Evolutionary conservation across 2,888 invertebrate species (phyloP), one percentile per base, ranked within the genome.

Genomic region (Melanophora roralis): DNA sequence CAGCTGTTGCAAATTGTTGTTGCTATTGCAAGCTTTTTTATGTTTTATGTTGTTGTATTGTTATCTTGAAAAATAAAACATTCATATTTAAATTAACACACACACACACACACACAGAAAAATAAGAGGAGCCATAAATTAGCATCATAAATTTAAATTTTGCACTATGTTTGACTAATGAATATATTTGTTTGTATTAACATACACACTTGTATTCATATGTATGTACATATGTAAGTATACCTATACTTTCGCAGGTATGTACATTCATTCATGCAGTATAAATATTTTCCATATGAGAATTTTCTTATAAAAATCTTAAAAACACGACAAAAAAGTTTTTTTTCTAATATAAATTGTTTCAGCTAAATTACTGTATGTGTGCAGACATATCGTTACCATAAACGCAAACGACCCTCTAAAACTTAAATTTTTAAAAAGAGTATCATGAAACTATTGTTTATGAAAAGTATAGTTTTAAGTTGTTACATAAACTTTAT

Each of bases 121-220:
- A 43, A 86, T 85, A 86, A 85, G 84, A 83, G 84, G 76, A 84
- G 83, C 84, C 80, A 87, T 87, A 86, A 87, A 87, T 86, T 86
- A 86, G 83, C 84, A 83, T 84, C 85, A 86, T 87, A 86, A 87
- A 87, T 87, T 86, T 83, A 79, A 84, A 74, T 84, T 85, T 83
- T 85, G 82, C 83, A 78, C 82, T 82, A 77, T 82, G 84, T 83
- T 75, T 82, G 82, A 78, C 82, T 83, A 82, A 82, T 82, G 82
- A 82, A 80, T 79, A 47, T 59, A 57, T n/a, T n/a, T n/a, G n/a
- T n/a, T n/a, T 73, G 47, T 51, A 16, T 36, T 45, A 12, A 47
- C 47, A 40, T 45, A 27, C 27, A 27, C 6, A 27, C 27, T 5
- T 27, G 3, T 27, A 27, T 27, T n/a, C n/a, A n/a, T n/a, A n/a